Base-by-base conservation (phyloP, 2,888 invertebrate species). In the Pogonocherus hispidulus region DNA sequence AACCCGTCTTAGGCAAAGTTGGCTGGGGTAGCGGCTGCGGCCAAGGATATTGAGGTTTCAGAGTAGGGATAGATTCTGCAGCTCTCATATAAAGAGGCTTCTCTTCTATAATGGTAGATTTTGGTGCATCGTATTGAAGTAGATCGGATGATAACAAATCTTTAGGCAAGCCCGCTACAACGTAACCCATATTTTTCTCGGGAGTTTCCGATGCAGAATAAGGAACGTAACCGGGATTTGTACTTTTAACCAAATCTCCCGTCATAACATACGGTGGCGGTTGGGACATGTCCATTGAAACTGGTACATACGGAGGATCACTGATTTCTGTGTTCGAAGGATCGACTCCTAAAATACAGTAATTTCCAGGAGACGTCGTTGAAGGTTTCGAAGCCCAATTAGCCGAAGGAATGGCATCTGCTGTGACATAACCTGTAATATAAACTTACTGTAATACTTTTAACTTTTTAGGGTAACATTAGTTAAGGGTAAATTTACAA, bases 321-420 rank as follows among this genome's bases (percentile, higher is more conserved):
- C 63, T 22, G 20, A 72, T 74, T 3, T 72, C 51, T 62, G 76
- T 64, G 9, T 63, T 66, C 1, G 70, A 62, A 16, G 76, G 68
- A 59, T 79, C 79, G 4, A 81, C 76, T 1, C 83, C 83, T 8
- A 84, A 66, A 6, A 81, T 77, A 56, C 83, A 82, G 64, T 84
- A 84, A 66, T 71, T 79, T 22, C 75, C 75, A 5, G 73, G 66
- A 23, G 69, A 52, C 18, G 70, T 32, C 6, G 66, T 63, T 3
- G 59, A 14, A 6, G 69, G 60, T 23, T 64, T 71, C 32, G 66
- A 32, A 22, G 59, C 63, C 66, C 67, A 41, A 52, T 68, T 72
- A 52, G 70, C 22, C n/a, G 65, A 11, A 37, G 64, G 52, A 19
- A 68, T 19, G 19, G 66, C 56, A 62, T 72, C 66, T 37, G 67